Evolutionary conservation across 2,797 vertebrate species (phyloP), one percentile per base, ranked within the genome.

Genomic region (Psittacula echo): DNA sequence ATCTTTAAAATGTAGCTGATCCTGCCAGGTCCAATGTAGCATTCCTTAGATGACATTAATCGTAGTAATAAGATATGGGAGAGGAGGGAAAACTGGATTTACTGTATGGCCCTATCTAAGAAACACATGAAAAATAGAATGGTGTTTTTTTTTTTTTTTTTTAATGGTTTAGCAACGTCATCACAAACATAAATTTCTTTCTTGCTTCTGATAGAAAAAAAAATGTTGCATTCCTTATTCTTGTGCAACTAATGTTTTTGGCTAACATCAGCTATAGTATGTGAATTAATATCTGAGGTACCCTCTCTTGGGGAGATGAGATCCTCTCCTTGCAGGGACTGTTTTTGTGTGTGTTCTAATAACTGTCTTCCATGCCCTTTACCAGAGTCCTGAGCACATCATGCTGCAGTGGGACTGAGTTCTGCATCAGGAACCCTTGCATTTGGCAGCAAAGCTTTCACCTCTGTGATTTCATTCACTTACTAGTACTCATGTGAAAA

Each of bases 201-300:
- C 77, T 42, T 90, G 45, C 78, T 95, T 91, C 90, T 93, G 83
- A 73, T 62, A 96, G 88, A 73, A 93, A 93, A 94, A 93, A 82
- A 39, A 21, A 58, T 8, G 53, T 68, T 95, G 64, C 94, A 89
- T 97, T 96, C 94, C 90, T 94, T 65, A 91, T 68, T 82, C 94
- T 96, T 97, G 95, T 94, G 95, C 93, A 96, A 95, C 82, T 50
- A 20, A 64, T 84, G 44, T 84, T 93, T 96, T 96, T 97, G 96
- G 94, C 94, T 92, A 71, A 50, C 66, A 64, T 75, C 45, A 53
- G 77, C 90, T 91, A 75, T 78, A 79, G 94, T 78, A 71, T 93
- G 60, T 76, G 87, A 91, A 74, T 97, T 94, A 90, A 90, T 92
- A 89, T 80, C 87, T 94, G 88, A 94, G 83, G 81, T 50, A 84